Evolutionary conservation across 35 echinoderm and acorn worm species (phyloP), one percentile per base, ranked within the genome.

Genomic region (Heliocidaris erythrogramma): DNA sequence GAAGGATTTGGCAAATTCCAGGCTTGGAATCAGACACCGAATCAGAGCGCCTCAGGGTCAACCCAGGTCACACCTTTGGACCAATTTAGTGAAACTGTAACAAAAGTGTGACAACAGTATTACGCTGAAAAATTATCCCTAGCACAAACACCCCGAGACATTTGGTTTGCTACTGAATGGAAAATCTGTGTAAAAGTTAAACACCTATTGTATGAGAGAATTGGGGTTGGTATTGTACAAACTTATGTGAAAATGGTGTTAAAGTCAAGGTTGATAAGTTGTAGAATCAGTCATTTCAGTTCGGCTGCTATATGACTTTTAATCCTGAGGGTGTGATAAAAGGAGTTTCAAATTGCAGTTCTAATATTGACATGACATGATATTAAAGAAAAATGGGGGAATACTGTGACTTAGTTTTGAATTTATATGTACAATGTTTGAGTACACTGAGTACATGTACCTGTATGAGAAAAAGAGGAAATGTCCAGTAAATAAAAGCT

Each of bases 101-200:
- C 65, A 78, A 78, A 78, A 78, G 65, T 78, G 18, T 78, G 65
- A 78, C 65, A 78, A 78, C 65, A 78, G 65, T 27, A n/a, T 78
- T 78, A 78, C 65, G 65, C 65, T 78, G 65, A 78, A 78, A 69
- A 78, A 78, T 78, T 78, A 78, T 78, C 65, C 65, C 65, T 7
- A 78, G 65, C 65, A 24, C 65, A 78, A 78, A 78, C 65, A 78
- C 65, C 65, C 65, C 18, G 4, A 78, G 65, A 17, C 65, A 78
- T 78, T 78, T 78, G 18, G 65, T 21, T 69, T n/a, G 8, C 65
- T 24, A 0, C 65, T 78, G 65, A 78, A 78, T 78, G 21, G 65
- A 78, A n/a, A 78, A 78, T 78, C 65, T 78, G 18, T 78, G 65
- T 78, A 78, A 78, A 42, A 78, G 65, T 78, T 78, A 78, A 78